Evolutionary conservation across 2,888 invertebrate species (phyloP).

Genomic region (Eupithecia subfuscata): DNA sequence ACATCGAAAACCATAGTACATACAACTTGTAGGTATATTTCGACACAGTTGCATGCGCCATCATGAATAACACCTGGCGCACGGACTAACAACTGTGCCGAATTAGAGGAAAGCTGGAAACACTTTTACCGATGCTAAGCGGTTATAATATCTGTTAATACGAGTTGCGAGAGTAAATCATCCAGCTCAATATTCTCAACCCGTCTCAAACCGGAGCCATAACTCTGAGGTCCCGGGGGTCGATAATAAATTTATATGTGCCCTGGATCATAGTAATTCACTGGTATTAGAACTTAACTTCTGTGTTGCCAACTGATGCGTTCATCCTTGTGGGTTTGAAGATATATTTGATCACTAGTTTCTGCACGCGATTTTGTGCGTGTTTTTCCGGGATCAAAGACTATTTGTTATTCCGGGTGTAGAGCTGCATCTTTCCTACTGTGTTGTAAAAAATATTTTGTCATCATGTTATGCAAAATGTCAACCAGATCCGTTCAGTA

Average conservation of each 20-base stretch:
- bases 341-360: neutral
- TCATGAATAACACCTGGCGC: no score
- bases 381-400: neutral
- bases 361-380: neutral
- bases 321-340: neutral
- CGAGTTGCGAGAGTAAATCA: conserved; percentile 22
- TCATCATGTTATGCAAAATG: no score
- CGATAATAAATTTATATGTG: conserved; percentile 13
- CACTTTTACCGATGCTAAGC: neutral
- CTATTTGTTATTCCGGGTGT: no score
- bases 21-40: no score
- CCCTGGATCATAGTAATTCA: conserved; percentile 15
- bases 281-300: conserved; percentile 16
- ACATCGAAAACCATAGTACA: no score
- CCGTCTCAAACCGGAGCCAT: conserved; percentile 32
- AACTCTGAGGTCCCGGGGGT: conserved; percentile 14
- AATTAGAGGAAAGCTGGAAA: neutral
- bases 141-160: conserved; percentile 13
- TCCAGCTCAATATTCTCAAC: conserved; percentile 32
- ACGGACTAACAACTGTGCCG: no score
- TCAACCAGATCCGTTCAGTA: no score
- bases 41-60: no score
- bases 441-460: no score
- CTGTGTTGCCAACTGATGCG: conserved; percentile 8
- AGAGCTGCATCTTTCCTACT: no score